Evolutionary conservation across 2,797 vertebrate genomes (phyloP).

Genomic region (Falco novaeseelandiae): DNA sequence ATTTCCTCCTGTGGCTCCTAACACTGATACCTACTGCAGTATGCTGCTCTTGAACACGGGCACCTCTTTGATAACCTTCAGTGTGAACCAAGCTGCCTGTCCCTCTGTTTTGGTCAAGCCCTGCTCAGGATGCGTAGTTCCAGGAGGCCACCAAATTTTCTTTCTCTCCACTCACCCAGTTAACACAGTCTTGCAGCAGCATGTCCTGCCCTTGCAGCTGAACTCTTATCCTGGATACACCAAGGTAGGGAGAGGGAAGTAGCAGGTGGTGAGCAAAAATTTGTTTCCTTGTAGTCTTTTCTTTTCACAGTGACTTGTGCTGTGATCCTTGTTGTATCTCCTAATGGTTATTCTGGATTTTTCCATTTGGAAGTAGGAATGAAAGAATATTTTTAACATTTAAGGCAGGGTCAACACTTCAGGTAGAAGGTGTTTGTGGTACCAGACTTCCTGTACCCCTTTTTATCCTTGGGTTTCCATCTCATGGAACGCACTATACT

Average conservation of each 20-base stretch:
- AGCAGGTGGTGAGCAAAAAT: neutral
- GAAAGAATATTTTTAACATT: neutral
- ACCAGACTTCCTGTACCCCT: neutral
- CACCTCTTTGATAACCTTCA: constrained; percentile 83
- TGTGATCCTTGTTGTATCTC: neutral
- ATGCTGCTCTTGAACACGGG: constrained; percentile 85
- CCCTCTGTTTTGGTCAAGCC: constrained; percentile 80
- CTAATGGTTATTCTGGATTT: neutral
- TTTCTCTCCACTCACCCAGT: constrained; percentile 80
- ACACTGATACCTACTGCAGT: constrained; percentile 76
- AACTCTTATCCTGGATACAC: constrained; percentile 82
- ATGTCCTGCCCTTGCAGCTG: constrained; percentile 81
- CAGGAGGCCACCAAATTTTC: constrained; percentile 87
- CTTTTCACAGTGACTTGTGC: neutral
- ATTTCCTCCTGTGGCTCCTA: constrained; percentile 81
- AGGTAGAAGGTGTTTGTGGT: neutral
- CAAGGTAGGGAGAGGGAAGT: constrained; percentile 78
- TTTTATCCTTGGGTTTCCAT: neutral
- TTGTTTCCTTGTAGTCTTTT: neutral
- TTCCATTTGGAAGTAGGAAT: neutral
- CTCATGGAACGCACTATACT: neutral
- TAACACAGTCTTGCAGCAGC: constrained; percentile 70
- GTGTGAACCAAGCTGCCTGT: constrained; percentile 68
- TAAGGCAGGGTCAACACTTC: neutral
- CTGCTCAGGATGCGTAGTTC: constrained; percentile 79